Conservation (phyloP, 2,888 invertebrate genomes). For the Euphydryas editha region DNA sequence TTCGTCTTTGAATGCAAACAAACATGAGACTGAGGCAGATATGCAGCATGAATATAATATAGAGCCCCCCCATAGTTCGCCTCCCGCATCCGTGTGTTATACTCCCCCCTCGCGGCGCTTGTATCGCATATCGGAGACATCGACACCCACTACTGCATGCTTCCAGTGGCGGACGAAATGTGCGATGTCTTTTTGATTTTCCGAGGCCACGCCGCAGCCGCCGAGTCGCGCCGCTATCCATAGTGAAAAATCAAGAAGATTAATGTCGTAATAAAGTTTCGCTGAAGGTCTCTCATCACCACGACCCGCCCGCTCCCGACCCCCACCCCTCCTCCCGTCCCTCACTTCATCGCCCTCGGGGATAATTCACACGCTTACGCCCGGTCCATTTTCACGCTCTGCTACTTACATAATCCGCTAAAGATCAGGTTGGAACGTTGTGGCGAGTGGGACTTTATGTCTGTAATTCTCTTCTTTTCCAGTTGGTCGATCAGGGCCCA, state of each 20-base stretch:
- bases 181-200: conserved; percentile 82
- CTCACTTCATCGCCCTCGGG: conserved; percentile 69
- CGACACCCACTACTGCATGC: conserved; percentile 71
- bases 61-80: conserved; percentile 49
- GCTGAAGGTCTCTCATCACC: conserved; percentile 83
- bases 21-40: conserved; percentile 53
- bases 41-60: conserved; percentile 62
- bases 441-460: conserved; percentile 82
- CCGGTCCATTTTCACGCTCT: conserved; percentile 80
- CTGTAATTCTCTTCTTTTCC: conserved; percentile 83
- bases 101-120: conserved; percentile 48
- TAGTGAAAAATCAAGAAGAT: conserved; percentile 78
- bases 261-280: conserved; percentile 63
- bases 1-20: conserved; percentile 51
- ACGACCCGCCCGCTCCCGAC: conserved; percentile 50
- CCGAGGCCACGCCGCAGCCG: conserved; percentile 50
- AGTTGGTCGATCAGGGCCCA: conserved; percentile 84
- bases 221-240: conserved; percentile 65
- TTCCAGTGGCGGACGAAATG: conserved; percentile 69
- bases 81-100: conserved; percentile 69
- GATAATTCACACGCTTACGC: conserved; percentile 75
- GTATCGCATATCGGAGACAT: conserved; percentile 47
- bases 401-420: conserved; percentile 78
- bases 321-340: conserved; percentile 44
- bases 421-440: conserved; percentile 58